Conservation (phyloP, 2,113 vertebrate genomes). For the Argyrosomus japonicus region DNA sequence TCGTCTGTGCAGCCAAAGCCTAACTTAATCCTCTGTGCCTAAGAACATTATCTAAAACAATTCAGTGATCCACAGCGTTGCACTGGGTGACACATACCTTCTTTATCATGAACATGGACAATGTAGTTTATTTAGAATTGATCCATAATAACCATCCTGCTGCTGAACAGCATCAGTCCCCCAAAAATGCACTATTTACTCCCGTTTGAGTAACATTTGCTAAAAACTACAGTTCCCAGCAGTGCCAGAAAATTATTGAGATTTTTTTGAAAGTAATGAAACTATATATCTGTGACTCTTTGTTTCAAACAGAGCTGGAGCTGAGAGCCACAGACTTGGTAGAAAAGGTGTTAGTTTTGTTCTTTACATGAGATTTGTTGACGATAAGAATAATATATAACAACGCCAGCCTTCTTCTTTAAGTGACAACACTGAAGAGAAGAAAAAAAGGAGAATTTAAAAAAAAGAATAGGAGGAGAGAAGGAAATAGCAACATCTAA, state of each 20-base stretch:
- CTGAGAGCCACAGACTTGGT: background rate
- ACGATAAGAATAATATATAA: background rate
- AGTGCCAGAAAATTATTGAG: background rate
- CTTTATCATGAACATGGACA: background rate
- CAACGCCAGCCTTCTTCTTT: background rate
- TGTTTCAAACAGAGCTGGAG: background rate
- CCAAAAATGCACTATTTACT: background rate
- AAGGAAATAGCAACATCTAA: conserved; percentile 12
- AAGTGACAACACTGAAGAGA: conserved; percentile 2
- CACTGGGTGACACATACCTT: background rate
- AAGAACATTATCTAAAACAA: background rate
- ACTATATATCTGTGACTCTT: too few species aligned
- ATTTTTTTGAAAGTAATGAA: too few species aligned
- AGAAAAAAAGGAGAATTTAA: background rate
- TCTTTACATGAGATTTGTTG: background rate
- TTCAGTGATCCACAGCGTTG: background rate
- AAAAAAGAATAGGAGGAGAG: background rate
- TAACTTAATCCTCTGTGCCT: background rate
- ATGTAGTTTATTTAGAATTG: background rate
- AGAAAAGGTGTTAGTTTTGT: background rate
- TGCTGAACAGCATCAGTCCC: background rate
- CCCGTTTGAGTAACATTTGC: background rate
- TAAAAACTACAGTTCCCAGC: background rate
- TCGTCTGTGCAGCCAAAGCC: background rate
- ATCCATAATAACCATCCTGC: background rate